Percentiles rank a stretch among this genome's conserved stretches.
Conservation (phyloP, 2,113 vertebrate genomes). For the Bothrops jararaca region DNA sequence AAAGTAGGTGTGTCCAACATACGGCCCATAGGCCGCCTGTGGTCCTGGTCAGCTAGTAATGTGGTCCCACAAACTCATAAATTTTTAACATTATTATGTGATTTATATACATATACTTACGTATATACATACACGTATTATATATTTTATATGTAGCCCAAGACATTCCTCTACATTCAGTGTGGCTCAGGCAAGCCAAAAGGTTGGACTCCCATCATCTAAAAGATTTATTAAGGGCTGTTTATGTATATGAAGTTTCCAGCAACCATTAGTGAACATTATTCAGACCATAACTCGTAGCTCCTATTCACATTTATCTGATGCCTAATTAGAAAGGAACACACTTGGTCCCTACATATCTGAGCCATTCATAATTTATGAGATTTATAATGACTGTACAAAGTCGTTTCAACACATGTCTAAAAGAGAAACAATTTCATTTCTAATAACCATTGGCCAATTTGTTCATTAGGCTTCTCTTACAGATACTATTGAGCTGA, state of each 20-base stretch:
- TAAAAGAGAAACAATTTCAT: not conserved
- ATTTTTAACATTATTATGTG: not conserved
- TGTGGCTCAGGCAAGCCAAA: too few relatives aligned
- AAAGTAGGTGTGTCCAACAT: too few relatives aligned
- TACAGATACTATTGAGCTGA: not conserved
- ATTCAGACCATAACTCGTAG: not conserved
- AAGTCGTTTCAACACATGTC: not conserved
- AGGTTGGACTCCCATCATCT: not conserved
- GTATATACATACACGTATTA: not conserved
- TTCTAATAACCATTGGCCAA: not conserved
- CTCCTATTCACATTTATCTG: not conserved
- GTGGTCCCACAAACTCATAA: too few relatives aligned
- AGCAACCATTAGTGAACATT: not conserved
- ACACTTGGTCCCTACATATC: not conserved
- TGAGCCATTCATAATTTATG: not conserved
- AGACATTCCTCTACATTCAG: too few relatives aligned
- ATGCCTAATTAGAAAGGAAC: not conserved
- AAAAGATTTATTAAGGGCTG: not conserved
- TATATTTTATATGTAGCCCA: too few relatives aligned
- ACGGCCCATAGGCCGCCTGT: too few relatives aligned
- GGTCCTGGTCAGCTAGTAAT: too few relatives aligned
- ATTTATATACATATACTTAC: not conserved
- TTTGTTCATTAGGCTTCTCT: not conserved
- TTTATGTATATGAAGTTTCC: not conserved
- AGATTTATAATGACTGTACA: not conserved